phyloP scores from a whole-genome alignment of 30 jellyfish, hydroid and myxozoan species.

The Cassiopea andromeda region DNA sequence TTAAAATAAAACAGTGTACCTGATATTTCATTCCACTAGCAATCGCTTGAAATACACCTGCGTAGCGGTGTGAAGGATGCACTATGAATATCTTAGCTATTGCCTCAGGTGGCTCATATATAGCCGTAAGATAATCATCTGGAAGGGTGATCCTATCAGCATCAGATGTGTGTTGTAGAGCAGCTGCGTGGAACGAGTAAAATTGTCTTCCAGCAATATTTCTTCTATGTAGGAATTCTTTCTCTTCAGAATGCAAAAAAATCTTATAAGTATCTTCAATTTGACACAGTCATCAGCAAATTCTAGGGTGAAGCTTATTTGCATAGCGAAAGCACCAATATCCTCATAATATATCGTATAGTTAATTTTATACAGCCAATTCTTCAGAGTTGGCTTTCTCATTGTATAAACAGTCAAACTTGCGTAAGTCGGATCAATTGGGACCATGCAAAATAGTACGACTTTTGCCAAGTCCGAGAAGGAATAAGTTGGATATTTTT shows the following conservation, averaged over 20 bases:
- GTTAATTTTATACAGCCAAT: no score
- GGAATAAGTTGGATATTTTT: no score
- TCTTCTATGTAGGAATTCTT: background rate
- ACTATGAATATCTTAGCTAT: slow-evolving; percentile 45
- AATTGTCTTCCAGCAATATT: background rate
- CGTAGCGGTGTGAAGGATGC: slow-evolving; percentile 68
- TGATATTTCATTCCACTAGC: slow-evolving; percentile 63
- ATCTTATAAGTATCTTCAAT: background rate
- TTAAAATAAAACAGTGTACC: slow-evolving; percentile 3
- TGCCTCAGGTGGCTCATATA: slow-evolving; percentile 47
- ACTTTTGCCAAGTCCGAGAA: no score
- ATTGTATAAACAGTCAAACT: no score
- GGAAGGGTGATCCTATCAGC: slow-evolving; percentile 25
- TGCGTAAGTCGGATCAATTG: no score
- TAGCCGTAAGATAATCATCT: slow-evolving; percentile 14
- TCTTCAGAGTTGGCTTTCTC: no score
- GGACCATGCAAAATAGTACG: no score
- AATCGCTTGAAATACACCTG: slow-evolving; percentile 44
- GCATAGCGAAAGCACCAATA: no score
- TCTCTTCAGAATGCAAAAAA: background rate
- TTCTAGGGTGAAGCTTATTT: no score
- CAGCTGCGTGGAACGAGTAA: slow-evolving; percentile 10
- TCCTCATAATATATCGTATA: no score
- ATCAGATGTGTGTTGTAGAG: slow-evolving; percentile 2
- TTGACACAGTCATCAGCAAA: background rate